These are phyloP conservation scores for Unio delphinus DNA, from an alignment of 2,888 invertebrate genomes.

Conservation along the genomic window DNA sequence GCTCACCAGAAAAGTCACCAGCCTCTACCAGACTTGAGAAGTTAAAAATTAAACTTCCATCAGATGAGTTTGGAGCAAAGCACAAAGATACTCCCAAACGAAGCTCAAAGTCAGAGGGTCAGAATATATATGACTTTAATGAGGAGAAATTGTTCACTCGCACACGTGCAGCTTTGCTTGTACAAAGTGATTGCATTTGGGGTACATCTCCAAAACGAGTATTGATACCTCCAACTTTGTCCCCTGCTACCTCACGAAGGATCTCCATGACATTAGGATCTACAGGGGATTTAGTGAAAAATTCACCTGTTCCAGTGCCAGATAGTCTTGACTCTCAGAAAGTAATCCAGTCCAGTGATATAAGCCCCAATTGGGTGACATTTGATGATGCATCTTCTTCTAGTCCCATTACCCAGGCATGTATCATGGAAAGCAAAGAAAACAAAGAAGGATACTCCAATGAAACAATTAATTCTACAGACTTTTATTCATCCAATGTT, in stretches of 20 bases:
- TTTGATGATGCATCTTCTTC: too few species aligned
- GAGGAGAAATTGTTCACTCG: constrained; percentile 62
- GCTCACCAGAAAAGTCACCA: constrained; percentile 56
- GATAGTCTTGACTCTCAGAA: not conserved
- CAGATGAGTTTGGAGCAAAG: constrained; percentile 49
- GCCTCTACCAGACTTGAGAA: constrained; percentile 43
- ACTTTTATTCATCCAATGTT: too few species aligned
- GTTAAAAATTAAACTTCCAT: constrained; percentile 60
- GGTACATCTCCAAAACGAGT: constrained; percentile 57
- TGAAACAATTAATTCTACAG: too few species aligned
- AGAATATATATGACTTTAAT: constrained; percentile 52
- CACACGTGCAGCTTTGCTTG: constrained; percentile 58
- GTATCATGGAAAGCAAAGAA: too few species aligned
- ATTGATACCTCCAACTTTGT: constrained; percentile 59
- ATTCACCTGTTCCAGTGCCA: constrained; percentile 13
- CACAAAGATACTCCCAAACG: constrained; percentile 44
- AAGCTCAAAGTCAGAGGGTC: constrained; percentile 11
- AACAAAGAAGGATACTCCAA: not conserved
- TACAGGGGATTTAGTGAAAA: constrained; percentile 6
- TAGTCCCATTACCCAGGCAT: too few species aligned
- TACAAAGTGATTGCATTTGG: constrained; percentile 46
- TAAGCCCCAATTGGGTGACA: too few species aligned
- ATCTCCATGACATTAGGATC: constrained; percentile 17
- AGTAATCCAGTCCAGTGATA: too few species aligned
- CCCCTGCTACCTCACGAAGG: constrained; percentile 52